Evolutionary conservation across 1,140 invertebrate species (phyloP).

Genomic region (Apis mellifera): DNA sequence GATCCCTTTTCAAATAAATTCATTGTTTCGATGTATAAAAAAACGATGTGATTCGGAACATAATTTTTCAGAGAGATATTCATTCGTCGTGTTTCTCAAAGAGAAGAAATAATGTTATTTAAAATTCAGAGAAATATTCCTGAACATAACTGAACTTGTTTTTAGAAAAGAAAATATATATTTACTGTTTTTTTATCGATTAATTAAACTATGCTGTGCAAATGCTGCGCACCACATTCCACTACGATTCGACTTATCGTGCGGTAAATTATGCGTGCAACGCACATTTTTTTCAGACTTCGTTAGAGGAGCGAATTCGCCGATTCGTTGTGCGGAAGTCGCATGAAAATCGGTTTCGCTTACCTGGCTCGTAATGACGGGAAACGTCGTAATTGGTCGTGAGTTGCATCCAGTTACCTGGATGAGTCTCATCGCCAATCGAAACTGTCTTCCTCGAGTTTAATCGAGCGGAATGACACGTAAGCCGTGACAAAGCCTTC

Average conservation of each 20-base stretch:
- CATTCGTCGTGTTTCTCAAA: too few relatives aligned
- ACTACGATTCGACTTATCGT: background rate
- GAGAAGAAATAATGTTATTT: too few relatives aligned
- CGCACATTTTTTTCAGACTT: constrained; percentile 47
- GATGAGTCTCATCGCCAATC: constrained; percentile 69
- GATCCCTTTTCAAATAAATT: too few relatives aligned
- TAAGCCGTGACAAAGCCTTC: constrained; percentile 56
- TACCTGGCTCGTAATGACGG: constrained; percentile 77
- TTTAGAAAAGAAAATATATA: too few relatives aligned
- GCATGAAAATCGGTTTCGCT: constrained; percentile 77
- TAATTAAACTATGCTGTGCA: too few relatives aligned
- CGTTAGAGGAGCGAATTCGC: constrained; percentile 28
- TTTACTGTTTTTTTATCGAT: too few relatives aligned
- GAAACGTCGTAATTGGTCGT: constrained; percentile 77
- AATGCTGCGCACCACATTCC: too few relatives aligned
- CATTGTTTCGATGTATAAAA: too few relatives aligned
- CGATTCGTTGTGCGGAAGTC: constrained; percentile 71
- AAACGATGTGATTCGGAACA: too few relatives aligned
- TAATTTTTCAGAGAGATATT: too few relatives aligned
- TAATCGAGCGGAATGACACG: constrained; percentile 76
- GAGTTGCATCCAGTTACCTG: constrained; percentile 63
- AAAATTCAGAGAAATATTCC: too few relatives aligned
- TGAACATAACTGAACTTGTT: too few relatives aligned
- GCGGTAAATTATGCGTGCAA: constrained; percentile 17
- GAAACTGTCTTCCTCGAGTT: constrained; percentile 71